Evolutionary conservation across 2,888 invertebrate genomes (phyloP), one percentile per base, ranked within the genome.

Genomic region (Lasioglossum marginatum): DNA sequence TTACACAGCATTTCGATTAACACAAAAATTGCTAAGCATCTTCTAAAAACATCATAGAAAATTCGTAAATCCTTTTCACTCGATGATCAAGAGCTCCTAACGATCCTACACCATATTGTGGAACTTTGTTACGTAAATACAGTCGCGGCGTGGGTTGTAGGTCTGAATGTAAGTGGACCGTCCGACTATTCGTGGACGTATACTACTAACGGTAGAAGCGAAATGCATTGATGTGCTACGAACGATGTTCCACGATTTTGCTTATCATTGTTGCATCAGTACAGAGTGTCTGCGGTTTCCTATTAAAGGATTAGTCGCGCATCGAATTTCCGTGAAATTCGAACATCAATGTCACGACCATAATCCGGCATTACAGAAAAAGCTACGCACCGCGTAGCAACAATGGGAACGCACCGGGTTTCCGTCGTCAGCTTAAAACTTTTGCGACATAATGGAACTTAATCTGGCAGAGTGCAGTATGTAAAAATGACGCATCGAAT

Each of bases 381-480:
- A 6, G 4, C 27, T 60, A 27, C 60, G 60, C 27, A 27, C 27
- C 27, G 27, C 14, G 60, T 2, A 27, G 16, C 31, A 34, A 66
- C 34, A 66, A 66, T 66, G 66, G 31, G 6, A 8, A 60, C 16
- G 34, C 19, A 3, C 63, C 16, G 19, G 10, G 66, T 66, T 31
- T 4, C 12, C 34, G 66, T 66, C 34, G 19, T 10, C 34, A 31
- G 66, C 34, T 34, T 66, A 66, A 66, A 34, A 31, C 34, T 34
- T 34, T 66, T 31, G 34, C 16, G 66, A 31, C 34, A 66, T 34
- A 66, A 45, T 27, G 71, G 43, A 71, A 19, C 31, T 40, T 27
- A 48, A 75, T 60, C 75, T 60, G n/a, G 40, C 70, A 43, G 27
- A 71, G 43, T 43, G 40, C 75, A 31, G 57, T 75, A 31, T 70